phyloP scores from a whole-genome alignment of 2,113 vertebrate species.

The Cavia porcellus region DNA sequence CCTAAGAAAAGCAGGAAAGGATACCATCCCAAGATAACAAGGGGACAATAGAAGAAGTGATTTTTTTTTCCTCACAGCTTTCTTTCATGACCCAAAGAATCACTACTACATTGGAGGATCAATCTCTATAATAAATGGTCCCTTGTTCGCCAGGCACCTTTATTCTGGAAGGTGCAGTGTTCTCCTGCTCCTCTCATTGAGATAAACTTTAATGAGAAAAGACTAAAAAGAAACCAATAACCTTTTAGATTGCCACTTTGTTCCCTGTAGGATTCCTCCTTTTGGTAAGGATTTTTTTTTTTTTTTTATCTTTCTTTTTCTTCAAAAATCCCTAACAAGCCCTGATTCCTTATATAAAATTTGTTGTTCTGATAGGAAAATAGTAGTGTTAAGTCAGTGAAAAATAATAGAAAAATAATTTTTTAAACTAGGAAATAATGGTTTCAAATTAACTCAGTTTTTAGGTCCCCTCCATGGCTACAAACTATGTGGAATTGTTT shows the following conservation, averaged over 20 bases:
- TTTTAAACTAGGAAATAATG: neutral
- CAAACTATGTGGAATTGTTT: neutral
- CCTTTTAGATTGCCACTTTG: neutral
- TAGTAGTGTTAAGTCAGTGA: neutral
- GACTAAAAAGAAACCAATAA: neutral
- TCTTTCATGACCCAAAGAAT: neutral
- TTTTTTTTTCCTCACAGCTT: neutral
- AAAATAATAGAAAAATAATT: neutral
- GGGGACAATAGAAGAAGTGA: neutral
- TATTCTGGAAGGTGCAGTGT: neutral
- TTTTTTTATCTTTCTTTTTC: neutral
- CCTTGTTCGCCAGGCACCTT: neutral
- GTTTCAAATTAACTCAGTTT: neutral
- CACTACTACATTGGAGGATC: neutral
- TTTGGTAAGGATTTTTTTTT: neutral
- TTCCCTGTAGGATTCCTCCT: neutral
- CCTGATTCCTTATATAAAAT: neutral
- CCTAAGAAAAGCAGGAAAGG: neutral
- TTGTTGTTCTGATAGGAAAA: slow-evolving; percentile 36
- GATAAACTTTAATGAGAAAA: neutral
- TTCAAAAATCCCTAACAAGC: neutral
- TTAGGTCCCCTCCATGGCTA: neutral
- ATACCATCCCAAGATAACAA: no score
- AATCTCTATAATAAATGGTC: neutral
- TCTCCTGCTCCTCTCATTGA: neutral